These are phyloP conservation scores for Criorhina ranunculi DNA, from an alignment of 2,888 invertebrate species.

Conservation along the genomic window DNA sequence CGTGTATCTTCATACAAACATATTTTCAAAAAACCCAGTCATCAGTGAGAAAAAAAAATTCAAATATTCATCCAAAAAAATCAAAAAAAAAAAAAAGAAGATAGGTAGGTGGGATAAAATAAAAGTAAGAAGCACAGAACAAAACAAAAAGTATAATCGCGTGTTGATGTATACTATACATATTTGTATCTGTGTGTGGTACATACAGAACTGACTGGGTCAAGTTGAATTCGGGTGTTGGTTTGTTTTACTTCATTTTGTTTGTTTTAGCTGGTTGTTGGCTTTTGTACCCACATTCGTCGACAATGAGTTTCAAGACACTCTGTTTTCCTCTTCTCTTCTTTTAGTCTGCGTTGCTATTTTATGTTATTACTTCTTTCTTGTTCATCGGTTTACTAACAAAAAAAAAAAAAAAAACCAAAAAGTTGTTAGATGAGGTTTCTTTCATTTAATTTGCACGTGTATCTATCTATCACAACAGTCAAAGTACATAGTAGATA, in stretches of 20 bases:
- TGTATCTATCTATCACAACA: conserved; percentile 42
- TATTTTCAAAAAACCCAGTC: conserved; percentile 21
- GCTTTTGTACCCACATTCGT: conserved; percentile 50
- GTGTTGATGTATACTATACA: background rate
- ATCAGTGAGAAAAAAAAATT: background rate
- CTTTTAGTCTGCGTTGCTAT: background rate
- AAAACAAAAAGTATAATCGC: conserved; percentile 21
- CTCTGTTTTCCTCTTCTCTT: conserved; percentile 11
- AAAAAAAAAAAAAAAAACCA: conserved; percentile 5
- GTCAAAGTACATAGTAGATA: background rate
- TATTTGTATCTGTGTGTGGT: conserved; percentile 21
- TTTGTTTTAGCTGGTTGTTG: conserved; percentile 46
- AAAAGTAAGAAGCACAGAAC: conserved; percentile 19
- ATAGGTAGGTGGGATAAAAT: conserved; percentile 41
- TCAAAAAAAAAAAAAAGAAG: conserved; percentile 23
- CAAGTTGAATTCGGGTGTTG: conserved; percentile 76
- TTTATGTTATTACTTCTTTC: background rate
- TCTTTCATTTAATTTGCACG: conserved; percentile 52
- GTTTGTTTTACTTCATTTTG: conserved; percentile 51
- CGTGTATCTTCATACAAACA: conserved; percentile 11
- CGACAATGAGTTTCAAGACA: conserved; percentile 15
- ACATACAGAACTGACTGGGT: conserved; percentile 64
- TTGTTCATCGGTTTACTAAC: conserved; percentile 44
- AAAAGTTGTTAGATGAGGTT: conserved; percentile 51
- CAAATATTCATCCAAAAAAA: conserved; percentile 22